These are phyloP conservation scores for Axinella damicornis DNA, from an alignment of 37 sponge, comb jelly and placozoan genomes.

Conservation along the genomic window DNA sequence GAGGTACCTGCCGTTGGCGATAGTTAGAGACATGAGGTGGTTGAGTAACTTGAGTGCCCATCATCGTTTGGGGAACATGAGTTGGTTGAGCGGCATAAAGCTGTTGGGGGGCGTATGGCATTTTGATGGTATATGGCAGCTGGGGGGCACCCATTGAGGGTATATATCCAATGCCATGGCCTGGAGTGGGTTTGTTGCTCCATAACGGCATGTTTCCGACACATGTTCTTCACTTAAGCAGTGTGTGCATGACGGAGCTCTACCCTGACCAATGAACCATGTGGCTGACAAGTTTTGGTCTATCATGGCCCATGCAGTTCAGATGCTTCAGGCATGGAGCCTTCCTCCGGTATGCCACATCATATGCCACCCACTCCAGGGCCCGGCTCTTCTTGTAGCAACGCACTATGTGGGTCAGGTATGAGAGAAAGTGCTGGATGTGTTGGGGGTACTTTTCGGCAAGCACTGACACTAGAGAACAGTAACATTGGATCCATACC, in stretches of 20 bases:
- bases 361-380: conserved; percentile 3
- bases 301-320: conserved; percentile 2
- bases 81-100: no score
- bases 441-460: background rate
- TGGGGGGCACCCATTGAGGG: no score
- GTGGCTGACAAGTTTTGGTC: background rate
- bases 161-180: no score
- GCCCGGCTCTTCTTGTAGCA: background rate
- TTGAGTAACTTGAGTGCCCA: no score
- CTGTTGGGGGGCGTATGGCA: background rate
- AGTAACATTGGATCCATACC: background rate
- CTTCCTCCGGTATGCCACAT: background rate
- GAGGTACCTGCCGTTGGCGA: no score
- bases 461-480: background rate
- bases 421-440: background rate
- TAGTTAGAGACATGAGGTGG: no score
- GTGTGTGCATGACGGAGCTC: background rate
- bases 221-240: no score
- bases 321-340: background rate
- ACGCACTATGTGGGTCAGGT: background rate
- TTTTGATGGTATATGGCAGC: background rate
- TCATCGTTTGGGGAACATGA: no score
- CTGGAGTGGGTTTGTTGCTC: no score
- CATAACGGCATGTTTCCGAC: no score
- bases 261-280: background rate